These are phyloP conservation scores for Gymnocheta viridis DNA, from an alignment of 2,888 invertebrate species.

Conservation along the genomic window DNA sequence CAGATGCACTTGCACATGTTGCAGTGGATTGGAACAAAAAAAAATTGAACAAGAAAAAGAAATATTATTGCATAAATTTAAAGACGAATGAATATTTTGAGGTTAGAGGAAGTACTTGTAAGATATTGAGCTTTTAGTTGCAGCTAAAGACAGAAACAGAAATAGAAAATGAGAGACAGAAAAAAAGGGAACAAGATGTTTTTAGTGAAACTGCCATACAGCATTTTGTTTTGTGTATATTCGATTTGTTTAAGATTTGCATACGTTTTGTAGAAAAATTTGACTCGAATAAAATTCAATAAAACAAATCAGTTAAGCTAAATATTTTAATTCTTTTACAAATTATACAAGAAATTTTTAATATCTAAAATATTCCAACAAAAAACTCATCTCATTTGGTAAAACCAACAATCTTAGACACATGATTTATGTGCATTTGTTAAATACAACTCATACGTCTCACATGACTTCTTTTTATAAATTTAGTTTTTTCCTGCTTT, in stretches of 20 bases:
- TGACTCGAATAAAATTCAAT: background rate
- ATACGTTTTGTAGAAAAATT: conserved; percentile 12
- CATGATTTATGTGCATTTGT: conserved; percentile 34
- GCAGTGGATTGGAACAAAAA: background rate
- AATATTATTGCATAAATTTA: conserved; percentile 19
- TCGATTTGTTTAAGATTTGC: conserved; percentile 40
- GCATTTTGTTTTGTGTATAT: conserved; percentile 41
- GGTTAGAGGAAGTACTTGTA: conserved; percentile 10
- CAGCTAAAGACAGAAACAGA: background rate
- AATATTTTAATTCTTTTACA: background rate
- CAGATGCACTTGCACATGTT: conserved; percentile 46
- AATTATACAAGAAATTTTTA: background rate
- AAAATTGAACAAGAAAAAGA: background rate
- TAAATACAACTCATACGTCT: conserved; percentile 49
- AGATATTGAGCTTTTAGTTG: background rate
- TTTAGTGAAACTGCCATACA: conserved; percentile 50
- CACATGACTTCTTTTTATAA: conserved; percentile 21
- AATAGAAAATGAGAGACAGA: background rate
- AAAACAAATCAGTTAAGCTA: background rate
- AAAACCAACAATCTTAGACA: background rate
- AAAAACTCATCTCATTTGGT: background rate
- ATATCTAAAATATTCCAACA: background rate
- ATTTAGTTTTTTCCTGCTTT: conserved; percentile 20
- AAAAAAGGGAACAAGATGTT: conserved; percentile 26
- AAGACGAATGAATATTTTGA: conserved; percentile 11